Evolutionary conservation across 2,113 vertebrate genomes (phyloP).

Genomic region (Aramus guarauna): DNA sequence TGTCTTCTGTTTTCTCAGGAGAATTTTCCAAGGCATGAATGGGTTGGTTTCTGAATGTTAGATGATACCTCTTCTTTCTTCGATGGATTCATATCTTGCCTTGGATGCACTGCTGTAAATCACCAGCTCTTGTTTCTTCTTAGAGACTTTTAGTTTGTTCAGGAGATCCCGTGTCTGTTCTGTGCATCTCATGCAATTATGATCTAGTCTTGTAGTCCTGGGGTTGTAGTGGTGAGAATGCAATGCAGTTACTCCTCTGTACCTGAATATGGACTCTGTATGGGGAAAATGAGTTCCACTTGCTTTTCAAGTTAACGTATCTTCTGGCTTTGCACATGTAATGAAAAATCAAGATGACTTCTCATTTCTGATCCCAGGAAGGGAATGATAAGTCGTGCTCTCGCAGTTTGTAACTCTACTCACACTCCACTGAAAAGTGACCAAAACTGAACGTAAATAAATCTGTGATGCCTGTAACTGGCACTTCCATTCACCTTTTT

Average conservation of each 20-base stretch:
- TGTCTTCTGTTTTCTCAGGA: background rate
- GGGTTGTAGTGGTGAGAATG: background rate
- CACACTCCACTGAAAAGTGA: background rate
- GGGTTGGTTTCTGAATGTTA: background rate
- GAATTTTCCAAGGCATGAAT: background rate
- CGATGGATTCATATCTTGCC: background rate
- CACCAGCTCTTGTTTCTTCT: background rate
- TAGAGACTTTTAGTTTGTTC: background rate
- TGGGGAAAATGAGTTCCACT: background rate
- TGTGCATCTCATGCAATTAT: background rate
- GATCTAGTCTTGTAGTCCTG: background rate
- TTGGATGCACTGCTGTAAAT: background rate
- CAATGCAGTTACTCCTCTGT: background rate
- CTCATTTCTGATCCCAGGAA: background rate
- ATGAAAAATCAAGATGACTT: background rate
- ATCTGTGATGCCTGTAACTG: background rate
- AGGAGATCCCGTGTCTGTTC: background rate
- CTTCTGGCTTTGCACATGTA: background rate
- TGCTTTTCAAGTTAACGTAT: background rate
- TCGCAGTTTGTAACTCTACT: background rate
- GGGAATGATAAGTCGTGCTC: background rate
- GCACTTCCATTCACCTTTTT: background rate
- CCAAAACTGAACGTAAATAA: rapidly evolving
- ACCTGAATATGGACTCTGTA: background rate
- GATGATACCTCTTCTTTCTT: background rate